These are phyloP conservation scores for Cataglyphis rosenhaueri DNA, from an alignment of 2,888 invertebrate genomes.

Conservation along the genomic window DNA sequence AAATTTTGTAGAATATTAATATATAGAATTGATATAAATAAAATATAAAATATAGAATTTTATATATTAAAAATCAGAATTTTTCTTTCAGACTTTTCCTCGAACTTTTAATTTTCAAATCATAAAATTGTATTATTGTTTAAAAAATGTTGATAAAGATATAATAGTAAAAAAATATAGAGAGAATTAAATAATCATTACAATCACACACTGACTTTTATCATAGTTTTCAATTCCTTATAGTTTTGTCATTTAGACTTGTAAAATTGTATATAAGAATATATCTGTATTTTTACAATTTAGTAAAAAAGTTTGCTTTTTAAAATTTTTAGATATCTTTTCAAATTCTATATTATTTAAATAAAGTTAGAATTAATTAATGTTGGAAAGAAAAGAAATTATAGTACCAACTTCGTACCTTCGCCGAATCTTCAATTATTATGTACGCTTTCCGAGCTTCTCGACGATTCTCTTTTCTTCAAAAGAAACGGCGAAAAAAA, in stretches of 20 bases:
- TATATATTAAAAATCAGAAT: conserved; percentile 3
- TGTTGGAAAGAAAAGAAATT: background rate
- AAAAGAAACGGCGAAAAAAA: background rate
- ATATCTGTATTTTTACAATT: background rate
- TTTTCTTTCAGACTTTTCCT: background rate
- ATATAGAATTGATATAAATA: background rate
- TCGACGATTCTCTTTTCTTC: conserved; percentile 17
- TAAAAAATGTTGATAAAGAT: background rate
- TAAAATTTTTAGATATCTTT: background rate
- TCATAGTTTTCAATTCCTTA: background rate
- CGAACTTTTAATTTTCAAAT: background rate
- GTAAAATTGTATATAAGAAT: background rate
- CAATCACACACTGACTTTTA: conserved; percentile 4
- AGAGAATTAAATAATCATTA: background rate
- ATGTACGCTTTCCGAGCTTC: conserved; percentile 31
- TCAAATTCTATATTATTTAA: background rate
- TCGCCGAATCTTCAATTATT: background rate
- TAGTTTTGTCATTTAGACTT: background rate
- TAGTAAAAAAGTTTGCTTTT: background rate
- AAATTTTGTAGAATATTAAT: background rate
- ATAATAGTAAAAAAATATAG: background rate
- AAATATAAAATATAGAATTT: background rate
- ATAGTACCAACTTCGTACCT: background rate
- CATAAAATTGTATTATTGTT: background rate
- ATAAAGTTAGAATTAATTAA: background rate